Base-by-base conservation (phyloP, 2,797 vertebrate genomes). In the Leucoraja ocellata region DNA sequence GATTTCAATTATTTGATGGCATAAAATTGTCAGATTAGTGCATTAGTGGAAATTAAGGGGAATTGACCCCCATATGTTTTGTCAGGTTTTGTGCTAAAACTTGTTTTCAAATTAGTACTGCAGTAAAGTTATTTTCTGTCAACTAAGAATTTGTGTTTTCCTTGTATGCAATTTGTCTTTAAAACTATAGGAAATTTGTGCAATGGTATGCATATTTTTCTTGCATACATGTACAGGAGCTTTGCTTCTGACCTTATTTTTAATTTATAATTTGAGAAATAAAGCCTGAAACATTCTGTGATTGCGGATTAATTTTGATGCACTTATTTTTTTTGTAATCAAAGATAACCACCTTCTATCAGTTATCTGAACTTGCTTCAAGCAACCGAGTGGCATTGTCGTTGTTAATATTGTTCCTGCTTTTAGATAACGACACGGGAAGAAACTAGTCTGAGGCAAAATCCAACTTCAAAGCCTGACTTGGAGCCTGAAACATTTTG, bases 401-500 rank as follows among this genome's bases (percentile, higher is more conserved):
- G 63, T 95, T 65, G 93, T 16, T 95, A 93, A 84, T 94, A 0
- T 94, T 94, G 16, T 79, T 94, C 77, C 94, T 81, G 94, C 94
- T 94, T 95, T 3, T 96, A 99, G 99, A 99, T 99, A 95, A 98
- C 98, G 93, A 99, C 98, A 94, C 98, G 97, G 95, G 99, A 99
- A 95, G 98, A 99, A 91, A 96, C 94, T 93, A 97, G 96, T 96
- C 97, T 98, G 94, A 98, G 98, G 94, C 98, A 98, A 95, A 96
- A 96, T 93, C 94, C 97, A 58, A 97, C 96, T 93, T 96, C 97
- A 95, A 99, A 98, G 95, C 96, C 98, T 73, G 98, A 98, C 95
- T 96, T 98, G 97, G 99, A 99, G 95, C 97, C 97, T 0, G 99
- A 99, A 95, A 97, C 97, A 0, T 99, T 99, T 95, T 98, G 98